These are phyloP conservation scores for Ophiodon elongatus DNA, from an alignment of 2,113 vertebrate genomes.

Conservation along the genomic window DNA sequence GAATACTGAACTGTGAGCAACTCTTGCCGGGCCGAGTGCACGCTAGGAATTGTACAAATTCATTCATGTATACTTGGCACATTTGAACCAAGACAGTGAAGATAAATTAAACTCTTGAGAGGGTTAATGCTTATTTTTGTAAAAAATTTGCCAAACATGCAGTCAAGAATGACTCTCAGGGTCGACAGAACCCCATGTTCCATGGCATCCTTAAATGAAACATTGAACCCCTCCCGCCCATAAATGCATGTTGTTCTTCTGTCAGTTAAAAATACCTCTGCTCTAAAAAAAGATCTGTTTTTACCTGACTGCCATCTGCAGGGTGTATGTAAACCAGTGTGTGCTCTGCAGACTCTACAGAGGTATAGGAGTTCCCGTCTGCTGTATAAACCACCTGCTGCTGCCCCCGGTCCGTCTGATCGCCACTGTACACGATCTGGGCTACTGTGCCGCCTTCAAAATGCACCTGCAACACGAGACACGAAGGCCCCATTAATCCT, in stretches of 20 bases:
- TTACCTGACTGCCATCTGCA: slow-evolving; percentile 93
- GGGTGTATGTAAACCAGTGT: slow-evolving; percentile 98
- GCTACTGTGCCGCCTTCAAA: slow-evolving; percentile 93
- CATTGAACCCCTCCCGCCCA: background rate
- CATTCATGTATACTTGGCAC: background rate
- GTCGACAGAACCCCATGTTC: background rate
- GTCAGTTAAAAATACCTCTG: background rate
- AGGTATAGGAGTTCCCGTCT: slow-evolving; percentile 94
- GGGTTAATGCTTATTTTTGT: background rate
- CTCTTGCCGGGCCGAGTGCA: background rate
- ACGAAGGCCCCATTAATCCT: background rate
- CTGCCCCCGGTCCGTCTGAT: slow-evolving; percentile 89
- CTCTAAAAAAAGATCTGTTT: background rate
- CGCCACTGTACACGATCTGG: slow-evolving; percentile 96
- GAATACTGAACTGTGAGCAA: background rate
- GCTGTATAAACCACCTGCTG: slow-evolving; percentile 95
- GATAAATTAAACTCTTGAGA: background rate
- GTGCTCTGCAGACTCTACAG: slow-evolving; percentile 96
- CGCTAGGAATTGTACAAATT: background rate
- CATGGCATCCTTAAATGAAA: background rate
- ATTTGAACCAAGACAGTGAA: background rate
- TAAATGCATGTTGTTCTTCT: background rate
- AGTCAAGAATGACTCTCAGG: background rate
- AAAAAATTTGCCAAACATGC: background rate
- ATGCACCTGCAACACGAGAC: slow-evolving; percentile 88